Conservation (phyloP, 1,140 invertebrate genomes). For the Drosophila mayri region DNA sequence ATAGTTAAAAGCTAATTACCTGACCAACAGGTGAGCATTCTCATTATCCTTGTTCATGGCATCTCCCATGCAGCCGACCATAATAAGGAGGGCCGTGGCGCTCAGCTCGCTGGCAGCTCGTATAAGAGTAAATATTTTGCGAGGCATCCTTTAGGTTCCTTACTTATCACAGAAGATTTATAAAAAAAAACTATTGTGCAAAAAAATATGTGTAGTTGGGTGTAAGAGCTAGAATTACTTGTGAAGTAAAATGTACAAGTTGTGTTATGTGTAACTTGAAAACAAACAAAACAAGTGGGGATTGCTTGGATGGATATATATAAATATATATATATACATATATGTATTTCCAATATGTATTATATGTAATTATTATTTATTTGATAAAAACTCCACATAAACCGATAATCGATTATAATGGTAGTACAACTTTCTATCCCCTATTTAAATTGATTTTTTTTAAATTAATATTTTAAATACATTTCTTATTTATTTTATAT, state of each 20-base stretch:
- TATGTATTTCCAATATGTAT: no score
- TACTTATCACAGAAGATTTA: neutral
- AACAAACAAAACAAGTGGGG: no score
- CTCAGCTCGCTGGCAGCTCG: neutral
- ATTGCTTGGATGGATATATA: neutral
- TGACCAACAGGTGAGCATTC: neutral
- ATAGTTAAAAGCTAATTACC: neutral
- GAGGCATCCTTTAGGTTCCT: neutral
- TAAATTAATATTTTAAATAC: neutral
- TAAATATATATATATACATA: neutral
- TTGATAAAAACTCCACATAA: no score
- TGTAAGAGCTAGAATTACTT: neutral
- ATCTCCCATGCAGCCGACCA: neutral
- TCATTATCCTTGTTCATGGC: neutral
- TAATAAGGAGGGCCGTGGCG: neutral
- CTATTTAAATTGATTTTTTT: no score
- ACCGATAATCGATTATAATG: no score
- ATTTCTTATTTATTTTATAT: neutral
- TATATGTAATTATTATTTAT: no score
- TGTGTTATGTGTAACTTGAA: no score
- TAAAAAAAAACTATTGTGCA: neutral
- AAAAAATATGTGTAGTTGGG: neutral
- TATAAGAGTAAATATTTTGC: neutral
- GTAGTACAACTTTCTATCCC: no score
- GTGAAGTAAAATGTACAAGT: neutral